Evolutionary conservation across 2,888 invertebrate species (phyloP).

Genomic region (Trichopria drosophilae): DNA sequence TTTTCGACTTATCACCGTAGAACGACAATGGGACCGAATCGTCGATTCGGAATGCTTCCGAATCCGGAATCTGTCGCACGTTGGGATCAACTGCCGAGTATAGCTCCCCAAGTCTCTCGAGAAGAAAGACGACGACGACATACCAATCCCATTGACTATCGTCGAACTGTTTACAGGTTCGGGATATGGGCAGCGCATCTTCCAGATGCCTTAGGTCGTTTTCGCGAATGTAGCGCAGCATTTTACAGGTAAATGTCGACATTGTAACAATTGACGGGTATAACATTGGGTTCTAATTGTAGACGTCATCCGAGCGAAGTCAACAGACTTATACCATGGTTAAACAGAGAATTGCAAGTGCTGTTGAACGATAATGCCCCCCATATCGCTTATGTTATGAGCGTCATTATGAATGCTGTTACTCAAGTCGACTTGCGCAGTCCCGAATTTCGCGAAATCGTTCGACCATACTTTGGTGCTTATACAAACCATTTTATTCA

Average conservation of each 20-base stretch:
- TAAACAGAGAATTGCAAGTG: slow-evolving; percentile 82
- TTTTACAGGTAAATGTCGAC: slow-evolving; percentile 69
- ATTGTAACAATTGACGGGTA: not conserved
- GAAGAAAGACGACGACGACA: slow-evolving; percentile 44
- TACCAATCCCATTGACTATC: slow-evolving; percentile 42
- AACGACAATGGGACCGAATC: slow-evolving; percentile 71
- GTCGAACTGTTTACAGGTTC: slow-evolving; percentile 67
- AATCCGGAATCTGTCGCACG: slow-evolving; percentile 46
- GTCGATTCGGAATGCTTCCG: slow-evolving; percentile 61
- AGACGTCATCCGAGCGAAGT: slow-evolving; percentile 79
- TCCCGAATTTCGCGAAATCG: slow-evolving; percentile 70
- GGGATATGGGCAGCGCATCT: slow-evolving; percentile 75
- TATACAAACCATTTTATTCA: slow-evolving; percentile 86
- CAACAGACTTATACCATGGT: slow-evolving; percentile 84
- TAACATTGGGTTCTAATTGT: slow-evolving; percentile 12
- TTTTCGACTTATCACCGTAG: slow-evolving; percentile 57
- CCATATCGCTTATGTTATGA: slow-evolving; percentile 69
- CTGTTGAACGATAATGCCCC: slow-evolving; percentile 69
- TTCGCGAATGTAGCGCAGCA: slow-evolving; percentile 73
- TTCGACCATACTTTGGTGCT: slow-evolving; percentile 70
- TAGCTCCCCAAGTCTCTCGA: slow-evolving; percentile 37
- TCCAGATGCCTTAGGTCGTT: slow-evolving; percentile 71
- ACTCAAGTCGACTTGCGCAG: slow-evolving; percentile 70
- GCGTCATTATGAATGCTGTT: slow-evolving; percentile 72
- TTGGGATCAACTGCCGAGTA: slow-evolving; percentile 45